Percentiles rank a stretch among this genome's conserved stretches.
Conservation (phyloP, 2,888 invertebrate genomes). For the Clusia tigrina region DNA sequence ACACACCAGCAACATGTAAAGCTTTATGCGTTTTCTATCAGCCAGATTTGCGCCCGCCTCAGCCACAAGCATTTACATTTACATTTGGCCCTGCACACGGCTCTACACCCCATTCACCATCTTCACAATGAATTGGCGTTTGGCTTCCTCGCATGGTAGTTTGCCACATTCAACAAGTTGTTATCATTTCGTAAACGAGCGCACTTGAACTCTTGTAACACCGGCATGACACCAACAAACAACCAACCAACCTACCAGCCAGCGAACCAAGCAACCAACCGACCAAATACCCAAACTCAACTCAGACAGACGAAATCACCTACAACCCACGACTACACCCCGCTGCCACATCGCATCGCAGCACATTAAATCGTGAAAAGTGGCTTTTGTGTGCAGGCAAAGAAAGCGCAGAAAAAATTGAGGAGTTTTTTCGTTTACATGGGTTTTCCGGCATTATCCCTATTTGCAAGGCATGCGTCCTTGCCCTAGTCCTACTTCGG, state of each 20-base stretch:
- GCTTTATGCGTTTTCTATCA: no score
- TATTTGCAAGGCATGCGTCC: constrained; percentile 1
- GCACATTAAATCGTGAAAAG: constrained; percentile 10
- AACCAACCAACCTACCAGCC: not conserved
- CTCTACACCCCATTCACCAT: no score
- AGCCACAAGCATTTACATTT: no score
- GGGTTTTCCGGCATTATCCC: constrained; percentile 4
- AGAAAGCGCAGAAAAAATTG: not conserved
- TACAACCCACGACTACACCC: not conserved
- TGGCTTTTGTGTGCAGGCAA: constrained; percentile 7
- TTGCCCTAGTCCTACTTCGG: constrained; percentile 6
- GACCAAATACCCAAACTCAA: constrained; percentile 4
- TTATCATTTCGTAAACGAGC: constrained; percentile 44
- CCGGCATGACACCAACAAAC: constrained; percentile 7
- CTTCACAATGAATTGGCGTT: no score
- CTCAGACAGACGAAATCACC: not conserved
- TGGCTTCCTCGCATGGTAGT: not conserved
- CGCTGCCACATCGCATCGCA: not conserved
- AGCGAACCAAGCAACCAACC: not conserved
- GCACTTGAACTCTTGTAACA: constrained; percentile 13
- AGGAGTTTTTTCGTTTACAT: not conserved
- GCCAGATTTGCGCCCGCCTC: no score
- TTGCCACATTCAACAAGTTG: constrained; percentile 55
- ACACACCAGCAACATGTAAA: no score
- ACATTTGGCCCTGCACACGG: no score